phyloP scores from a whole-genome alignment of 2,113 vertebrate species.

The Pyrgilauda ruficollis region DNA sequence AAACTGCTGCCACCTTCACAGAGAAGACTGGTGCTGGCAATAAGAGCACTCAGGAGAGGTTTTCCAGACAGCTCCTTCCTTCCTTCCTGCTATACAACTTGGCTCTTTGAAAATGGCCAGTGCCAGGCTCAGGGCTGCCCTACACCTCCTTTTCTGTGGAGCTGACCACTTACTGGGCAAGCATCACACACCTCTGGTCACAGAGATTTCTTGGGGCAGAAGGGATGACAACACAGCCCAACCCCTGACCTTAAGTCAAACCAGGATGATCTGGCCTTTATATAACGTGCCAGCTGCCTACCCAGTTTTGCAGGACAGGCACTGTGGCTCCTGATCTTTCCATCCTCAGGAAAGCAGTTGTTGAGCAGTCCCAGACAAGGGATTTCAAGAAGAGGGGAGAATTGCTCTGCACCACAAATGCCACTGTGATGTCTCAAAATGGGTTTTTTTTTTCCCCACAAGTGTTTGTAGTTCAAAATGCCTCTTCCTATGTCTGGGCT shows the following conservation, averaged over 20 bases:
- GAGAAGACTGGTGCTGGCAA: background rate
- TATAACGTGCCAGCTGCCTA: background rate
- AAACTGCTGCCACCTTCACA: background rate
- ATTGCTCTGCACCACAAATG: background rate
- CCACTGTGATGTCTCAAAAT: rapidly evolving
- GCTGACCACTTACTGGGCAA: background rate
- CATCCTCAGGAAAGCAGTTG: background rate
- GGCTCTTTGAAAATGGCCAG: background rate
- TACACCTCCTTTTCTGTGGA: background rate
- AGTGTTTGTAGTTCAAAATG: background rate
- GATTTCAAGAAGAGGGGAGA: background rate
- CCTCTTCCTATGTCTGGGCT: background rate
- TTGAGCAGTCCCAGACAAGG: background rate
- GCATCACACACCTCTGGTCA: background rate
- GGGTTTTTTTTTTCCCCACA: background rate
- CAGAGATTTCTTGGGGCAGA: background rate
- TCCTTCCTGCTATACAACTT: background rate
- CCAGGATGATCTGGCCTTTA: background rate
- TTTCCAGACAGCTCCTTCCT: background rate
- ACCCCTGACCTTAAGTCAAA: background rate
- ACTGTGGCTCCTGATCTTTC: background rate
- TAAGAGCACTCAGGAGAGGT: rapidly evolving
- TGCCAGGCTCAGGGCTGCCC: background rate
- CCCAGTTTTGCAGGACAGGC: background rate
- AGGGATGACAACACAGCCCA: rapidly evolving